Base-by-base conservation (phyloP, 2,113 vertebrate genomes). In the Trinectes maculatus region DNA sequence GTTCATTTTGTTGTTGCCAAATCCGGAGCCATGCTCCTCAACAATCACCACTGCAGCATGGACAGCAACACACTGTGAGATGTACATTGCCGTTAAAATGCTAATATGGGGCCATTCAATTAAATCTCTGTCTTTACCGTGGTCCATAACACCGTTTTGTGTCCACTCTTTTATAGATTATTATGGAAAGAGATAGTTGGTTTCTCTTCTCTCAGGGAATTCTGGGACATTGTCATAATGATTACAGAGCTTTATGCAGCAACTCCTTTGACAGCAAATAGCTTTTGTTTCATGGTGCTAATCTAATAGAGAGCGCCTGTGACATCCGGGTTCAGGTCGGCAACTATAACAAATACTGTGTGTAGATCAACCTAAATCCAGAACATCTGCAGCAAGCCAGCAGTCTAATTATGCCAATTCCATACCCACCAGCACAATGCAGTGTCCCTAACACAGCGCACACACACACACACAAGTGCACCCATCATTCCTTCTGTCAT, bases 31-130 rank as follows among this genome's bases (percentile, higher is more conserved):
- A 15, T 34, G 43, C 63, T 39, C 25, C 37, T 70, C 73, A 66
- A 72, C 74, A 76, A 80, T 83, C 55, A 60, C 63, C 60, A 67
- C 81, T 85, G 84, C 82, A 71, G 63, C 60, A 57, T 44, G 74
- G 85, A 74, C 66, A 82, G 61, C 49, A 56, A 44, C 63, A 54
- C 61, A 74, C 43, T 63, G 46, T 49, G 33, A 73, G 65, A 83
- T 42, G 60, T 64, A 37, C 42, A 29, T 63, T 43, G 66, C 84
- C 61, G 79, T 87, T 82, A 79, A 87, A 83, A 87, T 84, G 85
- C 79, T 82, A 84, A 91, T 88, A 82, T 25, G 28, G n/a, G 65
- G 46, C 11, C 56, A 86, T 89, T 88, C 68, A 83, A 80, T 89
- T 90, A 85, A 87, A 80, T 65, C 71, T 29, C 71, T 77, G 58